A percentile compares a stretch with the other conserved stretches of the same genome.
These are phyloP conservation scores for Volucella bombylans DNA, from an alignment of 2,888 invertebrate genomes.

Conservation along the genomic window DNA sequence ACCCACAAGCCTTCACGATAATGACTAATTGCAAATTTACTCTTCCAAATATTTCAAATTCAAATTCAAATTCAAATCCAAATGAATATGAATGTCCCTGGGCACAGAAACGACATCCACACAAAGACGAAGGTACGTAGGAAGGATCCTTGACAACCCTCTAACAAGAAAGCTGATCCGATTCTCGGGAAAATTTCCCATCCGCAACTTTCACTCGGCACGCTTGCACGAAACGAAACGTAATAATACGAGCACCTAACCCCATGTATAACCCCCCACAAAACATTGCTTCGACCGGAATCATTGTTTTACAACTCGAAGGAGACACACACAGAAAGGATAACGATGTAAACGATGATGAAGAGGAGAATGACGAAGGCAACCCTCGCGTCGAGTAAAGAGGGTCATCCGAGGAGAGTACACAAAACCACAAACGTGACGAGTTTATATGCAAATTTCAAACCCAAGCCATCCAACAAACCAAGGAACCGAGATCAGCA, in stretches of 20 bases:
- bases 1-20: too few relatives aligned
- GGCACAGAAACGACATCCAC: not conserved
- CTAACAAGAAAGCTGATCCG: slow-evolving; percentile 45
- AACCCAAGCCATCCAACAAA: slow-evolving; percentile 38
- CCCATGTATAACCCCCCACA: not conserved
- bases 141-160: not conserved
- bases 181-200: slow-evolving; percentile 48
- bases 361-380: slow-evolving; percentile 27
- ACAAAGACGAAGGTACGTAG: not conserved
- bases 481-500: slow-evolving; percentile 52
- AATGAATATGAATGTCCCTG: slow-evolving; percentile 2
- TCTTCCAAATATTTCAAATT: slow-evolving; percentile 4
- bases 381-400: slow-evolving; percentile 36
- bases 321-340: slow-evolving; percentile 15
- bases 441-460: slow-evolving; percentile 70
- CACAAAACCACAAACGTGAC: slow-evolving; percentile 72
- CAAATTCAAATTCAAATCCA: not conserved
- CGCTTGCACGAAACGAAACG: slow-evolving; percentile 39
- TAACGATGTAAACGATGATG: slow-evolving; percentile 35
- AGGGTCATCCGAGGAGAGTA: slow-evolving; percentile 64
- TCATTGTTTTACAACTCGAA: slow-evolving; percentile 65
- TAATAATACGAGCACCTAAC: slow-evolving; percentile 26
- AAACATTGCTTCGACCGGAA: slow-evolving; percentile 17
- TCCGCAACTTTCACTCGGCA: slow-evolving; percentile 60
- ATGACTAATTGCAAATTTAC: slow-evolving; percentile 4